Conservation (phyloP, 35 echinoderm and acorn worm species). For the Patiria miniata region DNA sequence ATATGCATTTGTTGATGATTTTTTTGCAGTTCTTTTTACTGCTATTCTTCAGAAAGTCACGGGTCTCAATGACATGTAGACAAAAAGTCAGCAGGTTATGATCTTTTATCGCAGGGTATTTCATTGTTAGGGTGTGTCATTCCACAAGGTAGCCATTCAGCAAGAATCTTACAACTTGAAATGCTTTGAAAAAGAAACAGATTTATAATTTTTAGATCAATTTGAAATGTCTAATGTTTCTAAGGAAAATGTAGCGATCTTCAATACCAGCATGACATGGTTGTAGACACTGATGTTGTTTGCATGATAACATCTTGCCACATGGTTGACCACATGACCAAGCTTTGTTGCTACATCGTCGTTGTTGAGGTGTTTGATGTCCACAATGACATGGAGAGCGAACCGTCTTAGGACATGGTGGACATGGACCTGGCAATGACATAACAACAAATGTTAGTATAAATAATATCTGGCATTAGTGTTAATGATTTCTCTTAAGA, state of each 20-base stretch:
- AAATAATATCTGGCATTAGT: background rate
- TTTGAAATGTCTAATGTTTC: background rate
- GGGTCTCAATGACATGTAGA: no score
- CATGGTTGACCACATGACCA: constrained; percentile 92
- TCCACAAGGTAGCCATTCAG: no score
- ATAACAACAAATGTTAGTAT: background rate
- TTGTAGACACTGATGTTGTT: constrained; percentile 77
- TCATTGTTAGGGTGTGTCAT: no score
- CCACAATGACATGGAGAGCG: constrained; percentile 81
- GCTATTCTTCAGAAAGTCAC: no score
- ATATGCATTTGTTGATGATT: no score
- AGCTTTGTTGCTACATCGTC: constrained; percentile 71
- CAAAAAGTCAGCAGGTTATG: no score
- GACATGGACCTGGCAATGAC: constrained; percentile 81
- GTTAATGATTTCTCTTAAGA: background rate
- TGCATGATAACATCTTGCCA: constrained; percentile 58
- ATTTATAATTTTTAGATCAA: no score
- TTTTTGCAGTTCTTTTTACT: no score
- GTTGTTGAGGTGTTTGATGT: constrained; percentile 42
- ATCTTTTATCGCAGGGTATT: no score
- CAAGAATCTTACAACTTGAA: no score
- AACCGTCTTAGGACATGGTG: constrained; percentile 92
- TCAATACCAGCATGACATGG: constrained; percentile 83
- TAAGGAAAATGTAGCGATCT: background rate
- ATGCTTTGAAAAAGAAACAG: no score